Evolutionary conservation across 2,888 invertebrate species (phyloP), one percentile per base, ranked within the genome.

Genomic region (Lymantria monacha): DNA sequence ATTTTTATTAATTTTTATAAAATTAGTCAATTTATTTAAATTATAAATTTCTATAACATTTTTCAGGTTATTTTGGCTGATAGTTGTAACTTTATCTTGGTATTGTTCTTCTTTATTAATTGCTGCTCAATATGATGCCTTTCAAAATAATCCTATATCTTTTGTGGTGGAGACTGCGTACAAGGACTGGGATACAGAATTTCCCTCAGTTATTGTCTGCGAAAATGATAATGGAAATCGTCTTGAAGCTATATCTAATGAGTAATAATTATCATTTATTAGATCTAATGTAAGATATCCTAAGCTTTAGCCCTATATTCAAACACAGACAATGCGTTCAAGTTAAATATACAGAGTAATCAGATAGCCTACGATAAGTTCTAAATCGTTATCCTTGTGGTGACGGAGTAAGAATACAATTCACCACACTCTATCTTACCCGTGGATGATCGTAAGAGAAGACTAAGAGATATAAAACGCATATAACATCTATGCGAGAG

Each of bases 141-240:
- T 93, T 70, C 92, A 93, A 62, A 93, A 94, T 62, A 94, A 95
- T 72, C 94, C 96, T 0, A 95, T 96, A 48, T 96, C 95, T 49
- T 96, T 96, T 71, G 96, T 95, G 0, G 94, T 94, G 11, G 96
- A 96, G 67, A 95, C 95, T 0, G 94, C 93, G 0, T 96, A 95
- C 73, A 92, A 94, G 31, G 93, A 95, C 61, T 96, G 96, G 95
- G 87, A 94, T 65, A 95, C 95, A 0, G 84, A 94, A 49, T 96
- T 96, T 65, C 96, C 96, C 0, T 92, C 96, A 0, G 84, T 96
- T 33, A 93, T 94, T 0, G 86, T 96, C 10, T 96, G 96, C 70
- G 95, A 95, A 75, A 92, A 91, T 7, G 95, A 95, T 67, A 95
- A 95, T 68, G 90, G 93, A 65, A 91, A 93, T 55, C 92, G 92